Conservation (phyloP, 1,140 invertebrate species). For the Zaprionus ornatus region DNA sequence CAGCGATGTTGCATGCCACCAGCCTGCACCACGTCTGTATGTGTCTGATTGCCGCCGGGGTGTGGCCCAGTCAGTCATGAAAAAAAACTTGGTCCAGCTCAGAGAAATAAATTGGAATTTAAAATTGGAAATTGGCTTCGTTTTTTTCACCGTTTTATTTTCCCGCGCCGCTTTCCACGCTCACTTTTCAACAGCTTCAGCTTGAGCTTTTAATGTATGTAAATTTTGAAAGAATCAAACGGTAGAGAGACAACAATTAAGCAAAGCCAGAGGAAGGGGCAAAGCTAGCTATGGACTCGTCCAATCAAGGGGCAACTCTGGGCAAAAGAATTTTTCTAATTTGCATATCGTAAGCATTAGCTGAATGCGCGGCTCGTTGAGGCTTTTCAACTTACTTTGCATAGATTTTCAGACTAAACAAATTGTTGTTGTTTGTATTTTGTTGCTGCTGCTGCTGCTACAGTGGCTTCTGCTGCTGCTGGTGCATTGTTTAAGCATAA, state of each 20-base stretch:
- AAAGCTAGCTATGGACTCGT: conserved; percentile 16
- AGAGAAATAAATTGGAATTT: conserved; percentile 39
- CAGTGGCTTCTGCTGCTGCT: conserved; percentile 36
- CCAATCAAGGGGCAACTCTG: conserved; percentile 62
- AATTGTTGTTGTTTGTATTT: conserved; percentile 51
- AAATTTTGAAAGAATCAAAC: conserved; percentile 45
- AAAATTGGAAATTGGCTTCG: conserved; percentile 33
- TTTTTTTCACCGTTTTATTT: not conserved
- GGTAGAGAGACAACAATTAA: conserved; percentile 59
- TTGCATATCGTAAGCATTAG: conserved; percentile 79
- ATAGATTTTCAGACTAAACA: conserved; percentile 74
- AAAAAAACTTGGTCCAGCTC: conserved; percentile 15
- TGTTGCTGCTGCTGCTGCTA: conserved; percentile 34
- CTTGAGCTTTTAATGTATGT: conserved; percentile 61
- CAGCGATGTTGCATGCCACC: conserved; percentile 21
- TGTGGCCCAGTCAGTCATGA: conserved; percentile 5
- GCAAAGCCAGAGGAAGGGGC: conserved; percentile 17
- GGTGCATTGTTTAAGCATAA: conserved; percentile 65
- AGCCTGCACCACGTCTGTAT: not conserved
- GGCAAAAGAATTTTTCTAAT: conserved; percentile 60
- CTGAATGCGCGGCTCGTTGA: conserved; percentile 61
- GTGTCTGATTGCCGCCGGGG: not conserved
- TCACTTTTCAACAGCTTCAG: conserved; percentile 65
- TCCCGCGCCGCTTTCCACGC: conserved; percentile 59
- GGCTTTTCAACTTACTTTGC: conserved; percentile 66